Base-by-base conservation (phyloP, 1,140 invertebrate species). In the Vanessa atalanta region DNA sequence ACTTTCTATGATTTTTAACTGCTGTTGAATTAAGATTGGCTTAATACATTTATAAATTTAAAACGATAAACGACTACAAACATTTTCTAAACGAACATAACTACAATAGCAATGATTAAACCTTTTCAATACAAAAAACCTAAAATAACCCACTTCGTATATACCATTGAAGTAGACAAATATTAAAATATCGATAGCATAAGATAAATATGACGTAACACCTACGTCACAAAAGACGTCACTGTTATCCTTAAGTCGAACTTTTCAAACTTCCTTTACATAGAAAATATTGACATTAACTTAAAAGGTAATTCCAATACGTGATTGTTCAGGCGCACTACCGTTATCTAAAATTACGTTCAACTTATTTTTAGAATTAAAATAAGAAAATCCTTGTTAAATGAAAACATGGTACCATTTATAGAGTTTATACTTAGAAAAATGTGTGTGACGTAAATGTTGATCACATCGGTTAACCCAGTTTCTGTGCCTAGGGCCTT, bases 251-350 rank as follows among this genome's bases (percentile, higher is more conserved):
- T 61, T 65, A 73, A 55, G 51, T 60, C 43, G 37, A 47, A 69
- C 43, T 47, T 60, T 60, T 37, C 60, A 55, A 65, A 70, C 55
- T 74, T 77, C 68, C 68, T 70, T 74, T 74, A 64, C 68, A 67
- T 53, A 60, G 76, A 63, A 57, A 68, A 67, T 74, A 68, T 77
- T 77, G 68, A 73, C 73, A 68, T 70, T 73, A 15, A 57, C 73
- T 72, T 73, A 69, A 67, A 78, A 75, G 77, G 77, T 72, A 69
- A 74, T 47, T 55, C 53, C 57, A 65, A 67, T 72, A 72, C 64
- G 63, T 65, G n/a, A 65, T n/a, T 20, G 23, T 70, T 68, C 43
- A 37, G 23, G 73, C 51, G 12, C 53, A 71, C 26, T 71, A 65
- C 76, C 72, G 76, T 68, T 74, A 77, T 73, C 72, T 70, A 51